Base-by-base conservation (phyloP, 2,797 vertebrate genomes). In the Pachyuromys duprasi region DNA sequence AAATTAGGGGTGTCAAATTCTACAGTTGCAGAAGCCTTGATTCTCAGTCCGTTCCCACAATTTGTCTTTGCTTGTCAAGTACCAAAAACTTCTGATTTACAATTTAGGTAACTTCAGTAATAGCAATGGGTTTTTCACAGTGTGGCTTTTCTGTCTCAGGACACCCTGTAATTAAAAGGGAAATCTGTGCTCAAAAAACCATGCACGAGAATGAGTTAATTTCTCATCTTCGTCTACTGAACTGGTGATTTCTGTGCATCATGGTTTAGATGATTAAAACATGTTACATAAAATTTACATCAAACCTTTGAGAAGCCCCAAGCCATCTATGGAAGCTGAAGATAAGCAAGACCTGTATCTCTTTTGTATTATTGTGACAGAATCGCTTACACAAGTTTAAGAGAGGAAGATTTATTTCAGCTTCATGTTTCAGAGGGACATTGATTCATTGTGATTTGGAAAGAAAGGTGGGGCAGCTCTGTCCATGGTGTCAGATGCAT, bases 101-200 rank as follows among this genome's bases (percentile, higher is more conserved):
- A 7, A 26, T 49, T 45, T 89, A 90, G 69, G 63, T 78, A 63
- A 7, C 78, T 97, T 94, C 63, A 93, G 88, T 55, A 91, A 95
- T 45, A 78, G 24, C 2, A 12, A 36, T 79, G 57, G 65, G 8
- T 31, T 96, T 90, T 93, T 90, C 93, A 74, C 22, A 90, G 87
- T 70, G 42, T 87, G 70, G 49, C 60, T 70, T 70, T 49, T 93
- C 55, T 87, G 65, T 84, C n/a, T 89, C 65, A 91, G 84, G 76
- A 72, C 39, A 63, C 49, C 87, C 28, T 92, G 84, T 90, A 94
- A 93, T 91, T 94, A 93, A 94, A 80, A 60, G 26, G 20, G 80
- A 83, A 96, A 91, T 60, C 49, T 88, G 33, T 8, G 31, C 75
- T 95, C 74, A 76, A 83, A 76, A 83, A 69, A 57, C 14, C 26